Percentiles rank a stretch among this genome's conserved stretches.
These are phyloP conservation scores for Cirrhinus mrigala DNA, from an alignment of 2,797 vertebrate genomes.

Conservation along the genomic window DNA sequence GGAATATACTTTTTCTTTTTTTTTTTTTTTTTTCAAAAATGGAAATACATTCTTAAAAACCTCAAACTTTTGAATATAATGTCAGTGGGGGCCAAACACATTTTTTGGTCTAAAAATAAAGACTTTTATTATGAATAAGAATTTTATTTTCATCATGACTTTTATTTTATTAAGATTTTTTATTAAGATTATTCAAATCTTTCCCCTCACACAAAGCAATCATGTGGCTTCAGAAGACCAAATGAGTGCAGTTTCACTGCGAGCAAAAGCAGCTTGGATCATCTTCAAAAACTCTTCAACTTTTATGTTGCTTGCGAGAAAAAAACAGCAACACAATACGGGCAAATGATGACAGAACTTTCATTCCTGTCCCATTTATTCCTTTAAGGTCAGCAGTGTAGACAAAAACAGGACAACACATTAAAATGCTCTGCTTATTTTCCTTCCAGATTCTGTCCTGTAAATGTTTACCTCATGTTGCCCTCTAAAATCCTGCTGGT, in stretches of 20 bases:
- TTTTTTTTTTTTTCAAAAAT: too few species aligned
- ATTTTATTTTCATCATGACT: neutral
- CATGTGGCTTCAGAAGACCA: neutral
- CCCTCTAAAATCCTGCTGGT: conserved; percentile 9
- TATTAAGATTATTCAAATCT: too few species aligned
- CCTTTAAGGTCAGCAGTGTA: neutral
- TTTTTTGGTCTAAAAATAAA: neutral
- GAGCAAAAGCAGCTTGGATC: neutral
- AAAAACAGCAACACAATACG: neutral
- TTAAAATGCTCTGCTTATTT: neutral
- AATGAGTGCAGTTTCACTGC: neutral
- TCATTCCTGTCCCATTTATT: neutral
- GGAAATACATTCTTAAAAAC: too few species aligned
- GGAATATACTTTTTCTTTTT: neutral
- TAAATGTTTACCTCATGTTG: neutral
- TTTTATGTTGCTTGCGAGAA: neutral
- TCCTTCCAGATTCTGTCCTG: neutral
- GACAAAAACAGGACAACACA: neutral
- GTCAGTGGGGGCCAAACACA: too few species aligned
- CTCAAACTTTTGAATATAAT: neutral
- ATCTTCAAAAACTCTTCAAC: too few species aligned
- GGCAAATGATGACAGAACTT: neutral
- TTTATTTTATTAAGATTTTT: too few species aligned
- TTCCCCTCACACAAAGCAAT: neutral
- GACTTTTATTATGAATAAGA: neutral